Conservation (phyloP, 2,113 vertebrate genomes). For the Callorhinus ursinus region DNA sequence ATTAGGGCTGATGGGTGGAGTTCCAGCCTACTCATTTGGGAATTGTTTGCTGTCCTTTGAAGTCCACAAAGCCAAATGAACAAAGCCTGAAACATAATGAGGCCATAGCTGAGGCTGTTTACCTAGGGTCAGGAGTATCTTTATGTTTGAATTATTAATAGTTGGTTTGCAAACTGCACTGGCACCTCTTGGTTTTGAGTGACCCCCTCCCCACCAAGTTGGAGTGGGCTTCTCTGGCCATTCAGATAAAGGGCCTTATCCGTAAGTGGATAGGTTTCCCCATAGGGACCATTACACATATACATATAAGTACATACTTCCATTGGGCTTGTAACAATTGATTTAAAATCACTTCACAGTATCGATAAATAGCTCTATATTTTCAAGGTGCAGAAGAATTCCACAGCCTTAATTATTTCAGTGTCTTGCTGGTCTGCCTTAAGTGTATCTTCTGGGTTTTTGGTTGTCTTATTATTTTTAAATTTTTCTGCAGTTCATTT, state of each 20-base stretch:
- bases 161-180: conserved; percentile 48
- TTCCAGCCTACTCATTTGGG: conserved; percentile 16
- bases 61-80: conserved; percentile 36
- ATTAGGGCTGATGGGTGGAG: conserved; percentile 40
- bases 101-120: not conserved
- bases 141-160: conserved; percentile 51
- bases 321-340: conserved; percentile 76
- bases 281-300: conserved; percentile 79
- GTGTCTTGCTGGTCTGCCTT: conserved; percentile 90
- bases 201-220: conserved; percentile 23
- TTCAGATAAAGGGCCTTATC: conserved; percentile 71
- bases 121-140: conserved; percentile 24
- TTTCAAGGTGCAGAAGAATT: conserved; percentile 89
- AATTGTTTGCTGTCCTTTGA: conserved; percentile 48
- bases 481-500: conserved; percentile 83
- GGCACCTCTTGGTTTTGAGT: conserved; percentile 68
- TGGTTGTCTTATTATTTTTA: conserved; percentile 71
- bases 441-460: conserved; percentile 85
- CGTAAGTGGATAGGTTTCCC: conserved; percentile 79
- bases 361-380: conserved; percentile 84
- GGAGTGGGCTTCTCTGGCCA: conserved; percentile 61
- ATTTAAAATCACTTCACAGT: conserved; percentile 79
- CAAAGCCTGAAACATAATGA: conserved; percentile 42
- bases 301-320: conserved; percentile 74
- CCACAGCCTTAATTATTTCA: conserved; percentile 90